phyloP scores from a whole-genome alignment of 2,888 invertebrate genomes.

The Pilophorus perplexus region DNA sequence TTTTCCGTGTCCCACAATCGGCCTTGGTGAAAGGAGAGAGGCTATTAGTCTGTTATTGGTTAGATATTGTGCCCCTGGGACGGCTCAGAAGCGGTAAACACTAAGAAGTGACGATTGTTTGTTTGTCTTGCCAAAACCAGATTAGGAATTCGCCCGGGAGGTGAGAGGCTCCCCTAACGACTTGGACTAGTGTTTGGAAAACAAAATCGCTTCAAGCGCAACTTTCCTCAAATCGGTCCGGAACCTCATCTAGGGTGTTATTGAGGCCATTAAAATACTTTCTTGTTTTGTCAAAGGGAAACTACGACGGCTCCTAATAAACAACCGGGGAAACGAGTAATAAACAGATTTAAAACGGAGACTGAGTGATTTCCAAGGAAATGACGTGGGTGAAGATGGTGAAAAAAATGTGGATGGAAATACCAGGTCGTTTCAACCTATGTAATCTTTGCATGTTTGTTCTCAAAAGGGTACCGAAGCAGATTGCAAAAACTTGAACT shows the following conservation, averaged over 20 bases:
- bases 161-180: not conserved
- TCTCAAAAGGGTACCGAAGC: too few relatives aligned
- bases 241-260: not conserved
- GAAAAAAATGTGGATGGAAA: too few relatives aligned
- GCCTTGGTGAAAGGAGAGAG: conserved; percentile 4
- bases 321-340: too few relatives aligned
- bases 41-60: conserved; percentile 11
- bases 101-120: conserved; percentile 21
- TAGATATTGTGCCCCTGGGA: conserved; percentile 15
- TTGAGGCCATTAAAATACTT: conserved; percentile 20
- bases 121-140: conserved; percentile 23
- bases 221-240: not conserved
- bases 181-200: conserved; percentile 14
- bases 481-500: too few relatives aligned
- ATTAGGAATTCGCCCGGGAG: conserved; percentile 20
- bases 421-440: too few relatives aligned
- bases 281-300: conserved; percentile 16
- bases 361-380: too few relatives aligned
- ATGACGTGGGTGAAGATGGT: too few relatives aligned
- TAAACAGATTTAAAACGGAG: too few relatives aligned
- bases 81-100: conserved; percentile 17
- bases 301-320: too few relatives aligned
- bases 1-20: too few relatives aligned
- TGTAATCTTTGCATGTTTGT: too few relatives aligned
- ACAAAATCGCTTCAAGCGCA: not conserved